Conservation (phyloP, 2,888 invertebrate species). For the Tiliacea aurago region DNA sequence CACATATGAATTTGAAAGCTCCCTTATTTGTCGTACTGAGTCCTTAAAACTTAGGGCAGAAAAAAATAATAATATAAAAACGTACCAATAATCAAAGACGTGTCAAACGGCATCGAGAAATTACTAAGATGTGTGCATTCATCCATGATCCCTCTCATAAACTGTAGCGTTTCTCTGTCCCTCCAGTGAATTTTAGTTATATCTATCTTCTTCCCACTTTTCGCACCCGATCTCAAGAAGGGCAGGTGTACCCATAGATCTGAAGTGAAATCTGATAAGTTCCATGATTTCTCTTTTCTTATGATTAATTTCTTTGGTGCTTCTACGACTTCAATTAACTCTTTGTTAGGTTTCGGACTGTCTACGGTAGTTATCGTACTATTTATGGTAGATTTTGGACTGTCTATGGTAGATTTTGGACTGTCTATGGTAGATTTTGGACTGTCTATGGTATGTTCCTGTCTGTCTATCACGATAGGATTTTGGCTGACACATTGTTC, state of each 20-base stretch:
- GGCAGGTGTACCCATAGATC: conserved; percentile 84
- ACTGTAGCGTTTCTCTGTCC: conserved; percentile 95
- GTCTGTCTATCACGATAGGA: neutral
- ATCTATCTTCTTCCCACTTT: conserved; percentile 87
- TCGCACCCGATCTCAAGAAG: conserved; percentile 72
- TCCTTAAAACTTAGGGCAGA: neutral
- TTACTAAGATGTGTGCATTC: conserved; percentile 99
- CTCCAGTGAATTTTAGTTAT: conserved; percentile 92
- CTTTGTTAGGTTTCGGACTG: conserved; percentile 1
- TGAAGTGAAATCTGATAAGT: conserved; percentile 80
- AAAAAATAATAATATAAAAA: conserved; percentile 20
- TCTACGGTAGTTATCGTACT: neutral
- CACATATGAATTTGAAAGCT: neutral
- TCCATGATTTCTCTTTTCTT: conserved; percentile 79
- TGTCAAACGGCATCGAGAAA: conserved; percentile 96
- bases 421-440: neutral
- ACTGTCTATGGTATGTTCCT: neutral
- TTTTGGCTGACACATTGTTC: conserved; percentile 8
- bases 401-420: neutral
- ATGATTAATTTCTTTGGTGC: conserved; percentile 49
- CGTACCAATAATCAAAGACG: conserved; percentile 94
- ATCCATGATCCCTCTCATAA: conserved; percentile 99
- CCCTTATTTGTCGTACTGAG: no score
- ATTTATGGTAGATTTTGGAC: neutral
- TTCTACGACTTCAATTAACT: conserved; percentile 36